Base-by-base conservation (phyloP, 2,888 invertebrate species). In the Sepiola atlantica region DNA sequence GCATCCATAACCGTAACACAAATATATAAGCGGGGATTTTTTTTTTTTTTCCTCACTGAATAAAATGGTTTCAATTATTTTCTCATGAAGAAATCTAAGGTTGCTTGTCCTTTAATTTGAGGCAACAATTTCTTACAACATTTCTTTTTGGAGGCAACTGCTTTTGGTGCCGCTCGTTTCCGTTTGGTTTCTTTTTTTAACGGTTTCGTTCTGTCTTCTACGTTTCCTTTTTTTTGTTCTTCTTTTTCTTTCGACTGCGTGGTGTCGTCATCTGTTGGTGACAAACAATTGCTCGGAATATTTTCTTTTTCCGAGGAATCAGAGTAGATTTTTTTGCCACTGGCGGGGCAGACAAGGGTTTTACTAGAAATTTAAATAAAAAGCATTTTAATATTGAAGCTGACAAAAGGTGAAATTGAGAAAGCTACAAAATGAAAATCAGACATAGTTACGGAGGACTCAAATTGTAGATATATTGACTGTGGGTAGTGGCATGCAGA, bases 41-140 rank as follows among this genome's bases (percentile, higher is more conserved):
- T 45, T 45, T 45, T 45, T 45, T 45, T 45, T 45, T 45, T 45
- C 8, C 8, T 4, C 45, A 45, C 8, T 45, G 2, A 10, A 77
- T 14, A n/a, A 77, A n/a, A 77, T 61, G 1, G 6, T 77, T n/a
- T 8, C 28, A 77, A n/a, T 77, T 18, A 77, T 77, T 77, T 77
- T 77, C n/a, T 77, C 18, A 77, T 14, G 4, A 77, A 77, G 77
- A 77, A 77, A 77, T 77, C 54, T 35, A 92, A 35, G 54, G 92
- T n/a, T 92, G 92, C n/a, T 54, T 96, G 96, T 93, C 96, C 96
- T 95, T 96, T 96, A 95, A 96, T 95, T 94, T 96, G 96, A 28
- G 96, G 96, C 93, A 96, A 92, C 32, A 96, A 95, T 94, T 96
- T 96, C 91, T 96, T 95, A 28, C 96, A 94, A 94, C 95, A 95